These are phyloP conservation scores for Caenorhabditis latens DNA, from an alignment of 1,140 invertebrate genomes.

Conservation along the genomic window DNA sequence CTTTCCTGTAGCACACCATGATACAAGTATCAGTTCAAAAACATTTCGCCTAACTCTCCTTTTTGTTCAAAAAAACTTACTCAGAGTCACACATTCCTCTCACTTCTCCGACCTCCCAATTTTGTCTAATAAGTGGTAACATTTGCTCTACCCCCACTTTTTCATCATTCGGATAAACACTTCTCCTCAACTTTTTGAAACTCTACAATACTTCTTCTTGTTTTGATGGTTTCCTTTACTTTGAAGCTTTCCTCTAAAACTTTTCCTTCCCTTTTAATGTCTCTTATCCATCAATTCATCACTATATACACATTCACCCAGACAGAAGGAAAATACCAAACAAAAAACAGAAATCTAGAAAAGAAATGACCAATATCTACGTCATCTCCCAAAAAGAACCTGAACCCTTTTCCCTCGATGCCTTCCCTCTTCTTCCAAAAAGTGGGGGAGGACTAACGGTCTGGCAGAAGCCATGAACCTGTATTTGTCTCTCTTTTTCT, in stretches of 20 bases:
- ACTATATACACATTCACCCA: neutral
- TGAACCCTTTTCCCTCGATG: conserved; percentile 12
- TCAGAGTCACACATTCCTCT: too few species aligned
- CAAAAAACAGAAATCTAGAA: conserved; percentile 26
- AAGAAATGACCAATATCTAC: conserved; percentile 10
- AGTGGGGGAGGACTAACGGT: conserved; percentile 31
- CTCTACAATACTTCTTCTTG: neutral
- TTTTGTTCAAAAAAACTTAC: too few species aligned
- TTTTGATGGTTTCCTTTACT: neutral
- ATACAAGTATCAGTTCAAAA: too few species aligned
- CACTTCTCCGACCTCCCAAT: too few species aligned
- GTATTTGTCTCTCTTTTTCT: conserved; percentile 5
- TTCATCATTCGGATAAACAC: too few species aligned
- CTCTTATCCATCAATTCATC: neutral
- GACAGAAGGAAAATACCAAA: too few species aligned
- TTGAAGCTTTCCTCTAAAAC: neutral
- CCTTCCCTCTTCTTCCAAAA: conserved; percentile 21
- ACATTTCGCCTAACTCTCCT: too few species aligned
- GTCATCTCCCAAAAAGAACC: conserved; percentile 34
- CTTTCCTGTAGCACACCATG: too few species aligned
- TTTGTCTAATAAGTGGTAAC: too few species aligned
- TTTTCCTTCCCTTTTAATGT: neutral
- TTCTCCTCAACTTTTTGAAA: neutral
- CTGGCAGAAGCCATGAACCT: conserved; percentile 48
- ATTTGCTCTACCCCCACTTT: too few species aligned